Base-by-base conservation (phyloP, 2,113 vertebrate genomes). In the Halcyon malimbica region DNA sequence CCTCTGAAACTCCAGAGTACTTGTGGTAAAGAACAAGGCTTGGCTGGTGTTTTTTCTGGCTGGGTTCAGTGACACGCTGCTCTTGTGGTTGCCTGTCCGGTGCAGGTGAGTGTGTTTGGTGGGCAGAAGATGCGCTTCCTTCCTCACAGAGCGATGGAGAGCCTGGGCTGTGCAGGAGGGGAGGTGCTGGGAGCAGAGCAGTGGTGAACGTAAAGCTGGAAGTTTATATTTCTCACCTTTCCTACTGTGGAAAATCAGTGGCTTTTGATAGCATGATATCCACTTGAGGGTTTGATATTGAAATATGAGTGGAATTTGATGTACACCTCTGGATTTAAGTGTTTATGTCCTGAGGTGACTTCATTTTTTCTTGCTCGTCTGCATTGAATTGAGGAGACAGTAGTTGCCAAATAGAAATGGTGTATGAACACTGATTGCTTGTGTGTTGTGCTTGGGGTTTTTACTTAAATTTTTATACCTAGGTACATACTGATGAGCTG, bases 201-300 rank as follows among this genome's bases (percentile, higher is more conserved):
- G 29, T 6, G 31, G 7, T 18, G 33, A 44, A 10, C 15, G 9
- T 39, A 28, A 8, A 50, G 9, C 50, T 3, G 0, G 25, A 19
- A 13, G 7, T 39, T 91, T 56, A 9, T 13, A 10, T 46, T 33
- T 68, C 56, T 23, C 31, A n/a, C 63, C 24, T 77, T 48, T 48
- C 17, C 53, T 31, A n/a, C 33, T 67, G 37, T 24, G 63, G 28
- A 29, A 44, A 37, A 14, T 31, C 24, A 6, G 26, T 53, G 56
- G 16, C 62, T 71, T 62, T 46, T 11, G 8, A 4, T 28, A 57
- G 69, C 57, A 57, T 4, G 19, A 20, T 35, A 18, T 85, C 37
- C 64, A 26, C 83, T 69, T 82, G 54, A n/a, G 48, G 44, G 60
- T 42, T 46, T 77, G 26, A 79, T 59, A 28, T 65, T 68, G 29